phyloP scores from a whole-genome alignment of 2,797 vertebrate genomes.

The Heteromormyrus szaboi region DNA sequence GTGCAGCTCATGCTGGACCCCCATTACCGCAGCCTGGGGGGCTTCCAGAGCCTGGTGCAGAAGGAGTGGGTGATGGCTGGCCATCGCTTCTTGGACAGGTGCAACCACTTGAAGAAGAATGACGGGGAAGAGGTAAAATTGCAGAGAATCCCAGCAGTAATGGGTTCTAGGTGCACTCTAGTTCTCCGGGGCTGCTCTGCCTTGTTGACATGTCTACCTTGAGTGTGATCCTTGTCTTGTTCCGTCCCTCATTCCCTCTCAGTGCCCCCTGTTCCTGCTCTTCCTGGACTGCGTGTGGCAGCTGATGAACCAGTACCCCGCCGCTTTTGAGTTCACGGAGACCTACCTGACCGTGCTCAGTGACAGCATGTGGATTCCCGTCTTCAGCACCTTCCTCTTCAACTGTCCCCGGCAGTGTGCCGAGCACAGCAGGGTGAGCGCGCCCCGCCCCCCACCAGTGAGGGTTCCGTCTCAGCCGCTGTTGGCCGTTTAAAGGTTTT shows the following conservation, averaged over 20 bases:
- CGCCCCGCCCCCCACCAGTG: background rate
- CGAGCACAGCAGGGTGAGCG: constrained; percentile 78
- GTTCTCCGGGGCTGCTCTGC: background rate
- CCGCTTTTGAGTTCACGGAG: constrained; percentile 92
- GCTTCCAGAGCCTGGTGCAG: constrained; percentile 94
- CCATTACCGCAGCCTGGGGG: constrained; percentile 77
- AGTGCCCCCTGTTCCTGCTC: constrained; percentile 88
- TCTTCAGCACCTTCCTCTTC: constrained; percentile 95
- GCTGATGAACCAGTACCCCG: constrained; percentile 84
- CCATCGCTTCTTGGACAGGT: constrained; percentile 87
- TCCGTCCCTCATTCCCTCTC: background rate
- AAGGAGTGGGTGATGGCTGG: constrained; percentile 98
- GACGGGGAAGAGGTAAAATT: constrained; percentile 80
- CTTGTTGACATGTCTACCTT: background rate
- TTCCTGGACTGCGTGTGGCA: constrained; percentile 97
- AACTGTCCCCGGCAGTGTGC: constrained; percentile 80
- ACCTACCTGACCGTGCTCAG: constrained; percentile 78
- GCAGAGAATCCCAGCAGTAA: background rate
- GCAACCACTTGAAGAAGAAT: constrained; percentile 90
- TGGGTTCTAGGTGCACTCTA: background rate
- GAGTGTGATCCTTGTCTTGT: background rate
- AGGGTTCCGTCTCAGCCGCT: too few species aligned
- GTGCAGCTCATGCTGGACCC: constrained; percentile 94
- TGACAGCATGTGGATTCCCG: constrained; percentile 83
- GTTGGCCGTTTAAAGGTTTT: background rate